Base-by-base conservation (phyloP, 2,113 vertebrate species). In the Vireo altiloquus region DNA sequence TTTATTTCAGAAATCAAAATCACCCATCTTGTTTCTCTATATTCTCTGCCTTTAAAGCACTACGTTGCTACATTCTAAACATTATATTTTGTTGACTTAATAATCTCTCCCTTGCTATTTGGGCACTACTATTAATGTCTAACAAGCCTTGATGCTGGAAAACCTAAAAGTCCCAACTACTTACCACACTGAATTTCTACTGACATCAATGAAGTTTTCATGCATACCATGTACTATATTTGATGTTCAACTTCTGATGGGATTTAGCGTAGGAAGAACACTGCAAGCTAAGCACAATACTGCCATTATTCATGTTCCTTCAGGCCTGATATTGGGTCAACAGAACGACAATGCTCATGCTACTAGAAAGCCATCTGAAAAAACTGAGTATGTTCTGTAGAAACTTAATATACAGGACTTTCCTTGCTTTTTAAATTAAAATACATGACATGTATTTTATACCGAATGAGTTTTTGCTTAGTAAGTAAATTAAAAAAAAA, bases 321-420 rank as follows among this genome's bases (percentile, higher is more conserved):
- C 49, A 82, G 79, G 80, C 88, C 89, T 95, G 95, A 95, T 87
- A 96, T 22, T 95, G 96, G 90, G 96, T 96, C 95, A 97, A 96
- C 86, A 95, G 65, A 94, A 86, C 5, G 0, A 92, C 37, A 89
- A 59, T 64, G 54, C 50, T 94, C 82, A 44, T 19, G 13, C 69
- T 59, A 74, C 75, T 69, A 61, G 91, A 82, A 49, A 64, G 28
- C 60, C 31, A 60, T 83, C 75, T 50, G 75, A 92, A 96, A 93
- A n/a, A 90, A 89, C 1, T 13, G 18, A 74, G 54, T 30, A n/a
- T 54, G 47, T 46, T 77, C 59, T 13, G 10, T 8, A 63, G 44
- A 77, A 87, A 78, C 23, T 52, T 21, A 47, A 56, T 6, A 88
- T 5, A 87, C 1, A 2, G 76, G 18, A 40, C 66, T 70, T 78